Evolutionary conservation across 2,113 vertebrate species (phyloP).

Genomic region (Mungos mungo): DNA sequence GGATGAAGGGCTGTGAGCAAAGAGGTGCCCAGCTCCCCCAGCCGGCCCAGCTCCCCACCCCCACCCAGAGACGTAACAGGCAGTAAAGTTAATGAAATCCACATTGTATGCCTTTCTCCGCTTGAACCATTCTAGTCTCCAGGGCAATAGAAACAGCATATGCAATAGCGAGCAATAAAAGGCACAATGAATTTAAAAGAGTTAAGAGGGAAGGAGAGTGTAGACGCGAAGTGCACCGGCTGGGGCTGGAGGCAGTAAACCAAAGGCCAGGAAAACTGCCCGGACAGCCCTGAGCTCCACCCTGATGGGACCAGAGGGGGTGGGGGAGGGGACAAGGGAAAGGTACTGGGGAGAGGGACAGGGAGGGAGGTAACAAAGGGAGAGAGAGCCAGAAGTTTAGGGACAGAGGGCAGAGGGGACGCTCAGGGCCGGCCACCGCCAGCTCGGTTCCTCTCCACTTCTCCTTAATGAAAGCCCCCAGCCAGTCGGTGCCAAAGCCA

Average conservation of each 20-base stretch:
- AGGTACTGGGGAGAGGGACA: neutral
- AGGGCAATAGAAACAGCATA: conserved; percentile 55
- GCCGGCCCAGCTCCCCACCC: neutral
- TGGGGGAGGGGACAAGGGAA: neutral
- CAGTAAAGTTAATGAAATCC: conserved; percentile 67
- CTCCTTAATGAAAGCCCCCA: neutral
- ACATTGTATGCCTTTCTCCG: neutral
- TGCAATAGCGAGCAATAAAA: conserved; percentile 58
- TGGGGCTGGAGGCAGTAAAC: neutral
- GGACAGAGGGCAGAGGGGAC: neutral
- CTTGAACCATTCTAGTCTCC: conserved; percentile 53
- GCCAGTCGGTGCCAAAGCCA: neutral
- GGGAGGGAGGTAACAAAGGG: neutral
- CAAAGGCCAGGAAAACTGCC: neutral
- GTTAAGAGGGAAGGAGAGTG: neutral
- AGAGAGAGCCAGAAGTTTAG: neutral
- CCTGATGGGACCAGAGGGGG: neutral
- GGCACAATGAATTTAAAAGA: conserved; percentile 67
- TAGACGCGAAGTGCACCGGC: neutral
- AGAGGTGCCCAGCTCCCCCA: neutral
- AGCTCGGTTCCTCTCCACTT: neutral
- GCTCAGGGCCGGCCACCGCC: neutral
- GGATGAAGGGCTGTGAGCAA: neutral
- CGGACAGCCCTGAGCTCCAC: neutral
- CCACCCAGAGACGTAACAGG: neutral